phyloP scores from a whole-genome alignment of 2,888 invertebrate genomes.

The Stenolophus ochropezus region DNA sequence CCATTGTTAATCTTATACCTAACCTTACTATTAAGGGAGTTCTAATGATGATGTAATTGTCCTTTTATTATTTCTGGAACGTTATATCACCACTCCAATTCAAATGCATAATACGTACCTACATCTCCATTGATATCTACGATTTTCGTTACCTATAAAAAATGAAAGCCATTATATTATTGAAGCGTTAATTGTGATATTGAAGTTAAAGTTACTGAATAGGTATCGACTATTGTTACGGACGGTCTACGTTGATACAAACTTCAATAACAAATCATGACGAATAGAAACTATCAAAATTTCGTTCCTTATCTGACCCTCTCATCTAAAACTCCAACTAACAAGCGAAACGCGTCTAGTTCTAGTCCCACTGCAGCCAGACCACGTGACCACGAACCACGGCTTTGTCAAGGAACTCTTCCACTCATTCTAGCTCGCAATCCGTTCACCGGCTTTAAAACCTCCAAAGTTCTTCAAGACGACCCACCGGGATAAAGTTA shows the following conservation, averaged over 20 bases:
- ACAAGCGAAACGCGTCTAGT: not conserved
- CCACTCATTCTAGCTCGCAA: conserved; percentile 1
- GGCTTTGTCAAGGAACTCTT: conserved; percentile 2
- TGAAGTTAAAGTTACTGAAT: too few species aligned
- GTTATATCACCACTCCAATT: too few species aligned
- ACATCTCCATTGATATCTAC: too few species aligned
- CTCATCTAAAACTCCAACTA: conserved; percentile 18
- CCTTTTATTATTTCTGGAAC: too few species aligned
- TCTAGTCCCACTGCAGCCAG: not conserved
- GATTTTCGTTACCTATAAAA: too few species aligned
- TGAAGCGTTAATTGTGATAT: too few species aligned
- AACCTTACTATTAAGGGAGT: too few species aligned
- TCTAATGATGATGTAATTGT: too few species aligned
- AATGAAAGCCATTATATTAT: too few species aligned
- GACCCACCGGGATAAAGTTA: not conserved
- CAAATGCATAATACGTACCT: too few species aligned
- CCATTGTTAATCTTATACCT: too few species aligned
- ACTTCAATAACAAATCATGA: conserved; percentile 25
- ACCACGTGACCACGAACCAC: not conserved
- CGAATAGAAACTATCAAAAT: conserved; percentile 11
- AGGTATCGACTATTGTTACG: not conserved
- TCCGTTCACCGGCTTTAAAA: not conserved
- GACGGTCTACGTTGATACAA: not conserved
- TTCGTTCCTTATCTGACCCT: not conserved
- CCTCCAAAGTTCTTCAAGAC: not conserved